These are phyloP conservation scores for Dinomys branickii DNA, from an alignment of 2,113 vertebrate species.

Conservation along the genomic window DNA sequence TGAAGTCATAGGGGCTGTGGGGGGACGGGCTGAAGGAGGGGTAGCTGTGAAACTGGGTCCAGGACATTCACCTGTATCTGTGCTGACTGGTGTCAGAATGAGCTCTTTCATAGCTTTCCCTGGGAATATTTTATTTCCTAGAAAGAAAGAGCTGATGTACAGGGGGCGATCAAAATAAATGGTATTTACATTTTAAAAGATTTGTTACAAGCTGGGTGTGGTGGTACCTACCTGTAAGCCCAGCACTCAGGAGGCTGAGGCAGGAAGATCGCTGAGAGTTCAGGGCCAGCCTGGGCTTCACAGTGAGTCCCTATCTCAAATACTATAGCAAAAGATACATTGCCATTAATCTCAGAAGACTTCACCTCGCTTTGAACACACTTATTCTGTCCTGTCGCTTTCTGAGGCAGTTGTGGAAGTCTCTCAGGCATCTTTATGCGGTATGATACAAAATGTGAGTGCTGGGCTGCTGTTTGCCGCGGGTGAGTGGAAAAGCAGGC, in stretches of 20 bases:
- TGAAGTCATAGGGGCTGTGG: not conserved
- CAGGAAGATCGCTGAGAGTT: not conserved
- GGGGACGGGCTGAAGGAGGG: not conserved
- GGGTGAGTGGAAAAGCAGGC: not conserved
- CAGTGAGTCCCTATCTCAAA: not conserved
- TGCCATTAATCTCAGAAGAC: not conserved
- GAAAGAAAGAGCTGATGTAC: not conserved
- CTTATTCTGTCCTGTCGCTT: not conserved
- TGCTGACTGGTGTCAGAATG: not conserved
- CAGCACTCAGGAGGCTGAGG: not conserved
- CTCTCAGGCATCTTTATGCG: not conserved
- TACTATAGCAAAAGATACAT: not conserved
- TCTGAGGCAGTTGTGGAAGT: not conserved
- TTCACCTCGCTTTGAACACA: not conserved
- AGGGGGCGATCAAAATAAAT: not conserved
- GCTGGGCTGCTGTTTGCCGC: not conserved
- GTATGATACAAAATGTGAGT: not conserved
- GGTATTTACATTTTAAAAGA: not conserved
- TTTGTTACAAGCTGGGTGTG: not conserved
- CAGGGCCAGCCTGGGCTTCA: not conserved
- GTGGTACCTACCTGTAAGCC: not conserved
- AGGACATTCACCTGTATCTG: not conserved
- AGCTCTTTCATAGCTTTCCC: not conserved
- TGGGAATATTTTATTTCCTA: not conserved
- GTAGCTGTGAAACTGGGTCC: not conserved